These are phyloP conservation scores for Trinorchestia longiramus DNA, from an alignment of 1,140 invertebrate species.

Conservation along the genomic window DNA sequence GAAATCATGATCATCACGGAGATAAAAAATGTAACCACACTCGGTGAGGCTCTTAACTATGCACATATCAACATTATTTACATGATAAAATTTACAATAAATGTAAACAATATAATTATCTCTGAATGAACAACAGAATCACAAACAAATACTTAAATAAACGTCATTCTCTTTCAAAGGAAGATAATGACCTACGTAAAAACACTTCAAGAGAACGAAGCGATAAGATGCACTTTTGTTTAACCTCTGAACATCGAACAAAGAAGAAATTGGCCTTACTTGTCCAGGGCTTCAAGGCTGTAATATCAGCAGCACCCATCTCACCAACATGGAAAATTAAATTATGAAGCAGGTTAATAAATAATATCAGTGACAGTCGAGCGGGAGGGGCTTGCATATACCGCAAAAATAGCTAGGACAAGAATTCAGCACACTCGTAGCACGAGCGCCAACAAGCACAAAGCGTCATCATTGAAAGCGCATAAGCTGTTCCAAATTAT, in stretches of 20 bases:
- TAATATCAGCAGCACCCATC: background rate
- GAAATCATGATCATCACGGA: background rate
- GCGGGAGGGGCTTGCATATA: too few species aligned
- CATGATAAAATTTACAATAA: background rate
- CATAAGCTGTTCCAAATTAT: too few species aligned
- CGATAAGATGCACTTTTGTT: background rate
- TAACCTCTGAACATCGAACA: background rate
- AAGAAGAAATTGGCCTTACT: background rate
- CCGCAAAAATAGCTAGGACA: background rate
- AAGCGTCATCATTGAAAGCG: too few species aligned
- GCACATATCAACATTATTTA: constrained; percentile 13
- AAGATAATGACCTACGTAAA: background rate
- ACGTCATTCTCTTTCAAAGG: background rate
- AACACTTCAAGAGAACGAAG: background rate
- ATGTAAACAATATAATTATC: background rate
- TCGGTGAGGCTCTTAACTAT: background rate
- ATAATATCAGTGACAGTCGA: background rate
- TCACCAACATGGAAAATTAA: background rate
- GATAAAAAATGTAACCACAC: background rate
- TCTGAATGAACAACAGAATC: constrained; percentile 23
- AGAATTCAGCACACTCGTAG: background rate
- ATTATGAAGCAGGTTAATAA: background rate
- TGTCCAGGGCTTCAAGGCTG: background rate
- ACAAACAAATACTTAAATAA: background rate
- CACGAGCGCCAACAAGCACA: background rate